Conservation (phyloP, 2,888 invertebrate species). For the Mythimna lalbum region DNA sequence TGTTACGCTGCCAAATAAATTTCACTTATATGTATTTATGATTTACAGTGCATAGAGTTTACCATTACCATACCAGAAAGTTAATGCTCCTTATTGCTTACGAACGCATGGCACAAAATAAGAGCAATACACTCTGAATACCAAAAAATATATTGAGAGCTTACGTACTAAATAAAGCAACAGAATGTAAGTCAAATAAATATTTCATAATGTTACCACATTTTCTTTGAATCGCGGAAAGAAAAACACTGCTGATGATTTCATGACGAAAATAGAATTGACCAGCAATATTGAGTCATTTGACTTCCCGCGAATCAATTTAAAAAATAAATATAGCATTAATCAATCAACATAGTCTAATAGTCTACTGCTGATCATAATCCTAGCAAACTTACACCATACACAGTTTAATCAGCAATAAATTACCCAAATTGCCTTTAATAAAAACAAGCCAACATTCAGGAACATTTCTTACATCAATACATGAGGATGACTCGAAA, state of each 20-base stretch:
- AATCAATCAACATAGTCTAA: constrained; percentile 33
- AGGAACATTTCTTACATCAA: constrained; percentile 41
- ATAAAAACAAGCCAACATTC: constrained; percentile 38
- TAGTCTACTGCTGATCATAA: constrained; percentile 1
- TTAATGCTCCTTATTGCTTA: background rate
- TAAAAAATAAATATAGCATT: constrained; percentile 7
- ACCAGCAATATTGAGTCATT: constrained; percentile 39
- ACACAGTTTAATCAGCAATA: constrained; percentile 36
- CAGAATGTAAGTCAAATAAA: constrained; percentile 6
- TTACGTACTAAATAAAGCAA: constrained; percentile 1
- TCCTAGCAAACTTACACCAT: constrained; percentile 15
- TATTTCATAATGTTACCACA: constrained; percentile 37
- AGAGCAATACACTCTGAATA: background rate
- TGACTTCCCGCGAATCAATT: constrained; percentile 14
- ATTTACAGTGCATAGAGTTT: constrained; percentile 3
- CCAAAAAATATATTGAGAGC: constrained; percentile 1
- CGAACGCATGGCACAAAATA: background rate
- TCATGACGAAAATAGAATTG: constrained; percentile 31
- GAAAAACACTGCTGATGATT: constrained; percentile 28
- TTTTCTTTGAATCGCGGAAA: constrained; percentile 29
- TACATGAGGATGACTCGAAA: constrained; percentile 49
- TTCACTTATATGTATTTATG: constrained; percentile 16
- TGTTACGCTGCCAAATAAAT: constrained; percentile 20
- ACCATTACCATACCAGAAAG: constrained; percentile 12
- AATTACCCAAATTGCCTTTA: constrained; percentile 39